phyloP scores from a whole-genome alignment of 2,888 invertebrate genomes.

The Adela reaumurella region DNA sequence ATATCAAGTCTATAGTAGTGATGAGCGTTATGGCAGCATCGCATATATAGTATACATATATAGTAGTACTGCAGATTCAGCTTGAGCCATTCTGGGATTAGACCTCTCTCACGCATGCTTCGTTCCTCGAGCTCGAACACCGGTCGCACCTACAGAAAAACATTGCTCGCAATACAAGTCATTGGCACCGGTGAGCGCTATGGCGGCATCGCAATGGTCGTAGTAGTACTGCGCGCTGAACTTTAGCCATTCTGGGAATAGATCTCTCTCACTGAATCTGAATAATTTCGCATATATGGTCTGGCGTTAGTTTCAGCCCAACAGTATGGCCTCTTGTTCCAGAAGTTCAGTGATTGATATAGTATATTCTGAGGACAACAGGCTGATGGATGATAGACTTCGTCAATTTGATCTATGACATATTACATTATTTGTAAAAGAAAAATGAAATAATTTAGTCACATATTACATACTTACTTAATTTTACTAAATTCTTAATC shows the following conservation, averaged over 20 bases:
- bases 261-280: constrained; percentile 34
- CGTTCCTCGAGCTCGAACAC: constrained; percentile 60
- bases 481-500: too few species aligned
- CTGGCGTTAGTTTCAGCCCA: too few species aligned
- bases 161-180: too few species aligned
- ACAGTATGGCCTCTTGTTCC: too few species aligned
- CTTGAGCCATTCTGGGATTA: constrained; percentile 57
- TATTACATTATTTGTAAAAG: constrained; percentile 15
- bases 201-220: constrained; percentile 71
- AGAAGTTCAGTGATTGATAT: too few species aligned
- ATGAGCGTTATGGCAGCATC: constrained; percentile 70
- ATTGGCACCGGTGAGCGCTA: constrained; percentile 68
- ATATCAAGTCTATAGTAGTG: constrained; percentile 67
- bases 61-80: constrained; percentile 63
- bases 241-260: constrained; percentile 57
- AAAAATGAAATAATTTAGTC: constrained; percentile 12
- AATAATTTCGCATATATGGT: too few species aligned
- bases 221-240: constrained; percentile 63
- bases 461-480: too few species aligned
- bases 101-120: constrained; percentile 40
- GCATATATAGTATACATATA: constrained; percentile 72
- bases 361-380: too few species aligned
- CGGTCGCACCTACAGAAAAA: constrained; percentile 57
- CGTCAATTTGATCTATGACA: too few species aligned
- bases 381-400: too few species aligned